Evolutionary conservation across 2,888 invertebrate genomes (phyloP).

Genomic region (Poecilus cupreus): DNA sequence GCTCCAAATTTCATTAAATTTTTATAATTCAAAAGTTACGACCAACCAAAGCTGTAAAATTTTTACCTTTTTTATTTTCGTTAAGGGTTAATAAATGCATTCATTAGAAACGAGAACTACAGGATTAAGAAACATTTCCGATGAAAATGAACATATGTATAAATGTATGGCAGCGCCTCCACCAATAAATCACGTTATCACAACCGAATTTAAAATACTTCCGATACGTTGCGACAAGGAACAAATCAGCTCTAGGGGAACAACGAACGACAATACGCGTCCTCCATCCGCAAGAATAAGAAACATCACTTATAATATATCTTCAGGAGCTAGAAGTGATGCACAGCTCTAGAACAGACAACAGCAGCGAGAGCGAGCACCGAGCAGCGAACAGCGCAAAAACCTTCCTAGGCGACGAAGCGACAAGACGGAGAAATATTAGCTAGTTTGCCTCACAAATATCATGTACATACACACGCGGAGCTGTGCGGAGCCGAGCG

Average conservation of each 20-base stretch:
- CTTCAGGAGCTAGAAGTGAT: slow-evolving; percentile 55
- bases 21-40: too few species aligned
- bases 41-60: too few species aligned
- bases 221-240: slow-evolving; percentile 40
- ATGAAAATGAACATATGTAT: too few species aligned
- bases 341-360: not conserved
- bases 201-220: slow-evolving; percentile 14
- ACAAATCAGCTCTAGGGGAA: slow-evolving; percentile 39
- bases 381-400: not conserved
- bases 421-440: slow-evolving; percentile 63
- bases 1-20: too few species aligned
- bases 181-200: not conserved
- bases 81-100: too few species aligned
- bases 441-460: slow-evolving; percentile 66
- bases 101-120: too few species aligned
- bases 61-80: too few species aligned
- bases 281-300: slow-evolving; percentile 50
- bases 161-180: not conserved
- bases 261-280: not conserved
- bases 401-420: not conserved
- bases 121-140: too few species aligned
- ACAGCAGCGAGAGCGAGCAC: not conserved
- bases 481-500: too few species aligned
- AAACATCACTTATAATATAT: slow-evolving; percentile 61
- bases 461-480: slow-evolving; percentile 63